These are phyloP conservation scores for Noctua janthe DNA, from an alignment of 2,888 invertebrate species.

Conservation along the genomic window DNA sequence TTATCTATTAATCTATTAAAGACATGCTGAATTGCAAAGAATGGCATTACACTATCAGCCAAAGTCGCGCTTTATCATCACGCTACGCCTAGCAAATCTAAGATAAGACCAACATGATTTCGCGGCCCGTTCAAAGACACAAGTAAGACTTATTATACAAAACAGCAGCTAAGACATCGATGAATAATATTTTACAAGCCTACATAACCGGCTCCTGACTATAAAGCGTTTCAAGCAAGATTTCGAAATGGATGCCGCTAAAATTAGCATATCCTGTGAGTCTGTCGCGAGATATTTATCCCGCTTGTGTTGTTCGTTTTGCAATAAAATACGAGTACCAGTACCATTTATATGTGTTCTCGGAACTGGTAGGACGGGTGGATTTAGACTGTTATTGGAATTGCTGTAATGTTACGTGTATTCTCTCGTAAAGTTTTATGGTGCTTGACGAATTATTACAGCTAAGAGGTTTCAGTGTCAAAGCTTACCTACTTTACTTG, in stretches of 20 bases:
- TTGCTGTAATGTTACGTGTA: conserved; percentile 31
- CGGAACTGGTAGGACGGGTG: conserved; percentile 37
- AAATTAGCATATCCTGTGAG: conserved; percentile 70
- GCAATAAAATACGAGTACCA: conserved; percentile 52
- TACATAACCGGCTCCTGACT: conserved; percentile 43
- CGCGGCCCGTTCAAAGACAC: conserved; percentile 17
- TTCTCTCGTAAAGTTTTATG: conserved; percentile 18
- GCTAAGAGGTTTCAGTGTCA: background rate
- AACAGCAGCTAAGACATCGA: conserved; percentile 26
- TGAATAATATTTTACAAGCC: conserved; percentile 48
- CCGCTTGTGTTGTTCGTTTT: conserved; percentile 58
- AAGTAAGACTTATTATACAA: conserved; percentile 11
- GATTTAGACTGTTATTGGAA: conserved; percentile 48
- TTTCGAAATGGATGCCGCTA: conserved; percentile 62
- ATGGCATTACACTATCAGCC: conserved; percentile 17
- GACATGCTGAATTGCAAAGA: conserved; percentile 12
- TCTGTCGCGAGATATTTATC: conserved; percentile 63
- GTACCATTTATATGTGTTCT: conserved; percentile 47
- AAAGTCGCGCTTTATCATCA: conserved; percentile 28
- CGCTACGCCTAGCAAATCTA: conserved; percentile 21
- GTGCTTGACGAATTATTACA: conserved; percentile 18
- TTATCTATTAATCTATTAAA: conserved; percentile 36
- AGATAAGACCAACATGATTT: conserved; percentile 32
- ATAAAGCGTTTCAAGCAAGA: conserved; percentile 57
- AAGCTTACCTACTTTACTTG: background rate